Evolutionary conservation across 2,797 vertebrate genomes (phyloP).

Genomic region (Lycodopsis pacificus): DNA sequence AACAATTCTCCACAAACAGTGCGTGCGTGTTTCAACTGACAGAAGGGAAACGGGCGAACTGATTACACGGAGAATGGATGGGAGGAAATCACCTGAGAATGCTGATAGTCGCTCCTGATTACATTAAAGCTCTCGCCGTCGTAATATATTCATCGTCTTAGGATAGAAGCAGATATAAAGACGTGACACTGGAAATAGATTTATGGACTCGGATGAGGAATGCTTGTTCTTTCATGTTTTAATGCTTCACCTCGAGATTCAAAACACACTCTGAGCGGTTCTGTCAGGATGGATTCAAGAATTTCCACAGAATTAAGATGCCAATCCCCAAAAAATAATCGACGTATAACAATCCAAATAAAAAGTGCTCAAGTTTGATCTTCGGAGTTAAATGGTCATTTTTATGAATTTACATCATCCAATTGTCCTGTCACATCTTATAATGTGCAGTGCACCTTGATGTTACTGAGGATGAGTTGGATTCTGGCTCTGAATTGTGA

Average conservation of each 20-base stretch:
- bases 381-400: constrained; percentile 20
- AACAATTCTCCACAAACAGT: constrained; percentile 41
- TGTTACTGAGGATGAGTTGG: constrained; percentile 29
- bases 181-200: constrained; percentile 18
- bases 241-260: constrained; percentile 14
- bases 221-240: constrained; percentile 12
- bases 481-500: constrained; percentile 7
- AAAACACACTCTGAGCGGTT: not conserved
- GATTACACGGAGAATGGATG: constrained; percentile 4
- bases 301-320: constrained; percentile 20
- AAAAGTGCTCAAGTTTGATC: constrained; percentile 9
- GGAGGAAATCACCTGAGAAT: constrained; percentile 37
- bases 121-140: constrained; percentile 20
- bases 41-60: not conserved
- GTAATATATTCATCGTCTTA: constrained; percentile 33
- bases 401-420: constrained; percentile 25
- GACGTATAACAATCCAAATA: constrained; percentile 7
- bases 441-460: constrained; percentile 18
- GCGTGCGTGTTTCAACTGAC: not conserved
- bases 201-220: constrained; percentile 8
- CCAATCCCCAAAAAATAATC: constrained; percentile 13
- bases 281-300: constrained; percentile 8
- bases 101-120: constrained; percentile 35
- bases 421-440: constrained; percentile 44
- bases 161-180: constrained; percentile 19